Conservation (phyloP, 1,140 invertebrate genomes). For the Zeugodacus cucurbitae region DNA sequence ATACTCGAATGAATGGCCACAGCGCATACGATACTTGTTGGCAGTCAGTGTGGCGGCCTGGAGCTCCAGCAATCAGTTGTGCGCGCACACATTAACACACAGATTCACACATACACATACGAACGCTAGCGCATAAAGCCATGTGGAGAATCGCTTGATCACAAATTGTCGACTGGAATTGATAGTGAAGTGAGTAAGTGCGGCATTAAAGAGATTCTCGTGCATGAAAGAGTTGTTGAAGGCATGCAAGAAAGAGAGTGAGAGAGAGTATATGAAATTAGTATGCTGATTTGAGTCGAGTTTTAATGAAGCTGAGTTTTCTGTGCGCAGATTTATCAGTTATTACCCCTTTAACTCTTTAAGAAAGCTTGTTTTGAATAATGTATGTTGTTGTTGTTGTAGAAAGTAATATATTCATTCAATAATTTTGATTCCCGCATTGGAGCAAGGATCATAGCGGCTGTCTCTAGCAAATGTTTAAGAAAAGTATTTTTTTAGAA, state of each 20-base stretch:
- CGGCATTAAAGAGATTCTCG: not conserved
- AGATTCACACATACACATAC: not conserved
- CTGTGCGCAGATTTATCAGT: no score
- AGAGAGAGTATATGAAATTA: no score
- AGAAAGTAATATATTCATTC: no score
- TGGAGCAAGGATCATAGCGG: no score
- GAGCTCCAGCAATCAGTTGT: not conserved
- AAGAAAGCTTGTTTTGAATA: no score
- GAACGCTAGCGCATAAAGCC: not conserved
- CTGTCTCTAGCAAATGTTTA: no score
- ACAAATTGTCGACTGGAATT: slow-evolving; percentile 21
- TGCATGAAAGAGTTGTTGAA: not conserved
- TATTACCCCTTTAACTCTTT: no score
- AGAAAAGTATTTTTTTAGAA: no score
- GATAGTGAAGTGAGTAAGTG: not conserved
- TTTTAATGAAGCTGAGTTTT: not conserved
- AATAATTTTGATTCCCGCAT: no score
- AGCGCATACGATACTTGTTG: not conserved
- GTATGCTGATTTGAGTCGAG: not conserved
- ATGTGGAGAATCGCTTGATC: slow-evolving; percentile 12
- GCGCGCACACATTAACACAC: not conserved
- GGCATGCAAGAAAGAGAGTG: not conserved
- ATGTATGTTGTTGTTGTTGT: no score
- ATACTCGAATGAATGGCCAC: not conserved
- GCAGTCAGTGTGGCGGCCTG: slow-evolving; percentile 28